Conservation (phyloP, 2,113 vertebrate genomes). For the Cettia cetti region DNA sequence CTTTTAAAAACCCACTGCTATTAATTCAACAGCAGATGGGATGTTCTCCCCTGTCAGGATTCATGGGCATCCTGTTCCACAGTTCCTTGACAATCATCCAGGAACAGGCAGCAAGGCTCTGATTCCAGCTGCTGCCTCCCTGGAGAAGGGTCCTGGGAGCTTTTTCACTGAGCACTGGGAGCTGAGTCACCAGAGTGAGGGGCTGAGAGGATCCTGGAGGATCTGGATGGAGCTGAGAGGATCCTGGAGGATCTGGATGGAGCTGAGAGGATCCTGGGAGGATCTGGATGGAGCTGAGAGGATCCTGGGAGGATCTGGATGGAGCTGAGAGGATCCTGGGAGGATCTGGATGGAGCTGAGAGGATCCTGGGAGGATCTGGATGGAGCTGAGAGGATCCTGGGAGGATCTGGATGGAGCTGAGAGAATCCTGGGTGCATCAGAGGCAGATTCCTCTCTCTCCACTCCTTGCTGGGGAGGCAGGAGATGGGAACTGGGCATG, state of each 20-base stretch:
- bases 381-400: not conserved
- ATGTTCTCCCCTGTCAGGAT: rapidly evolving
- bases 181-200: not conserved
- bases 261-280: not conserved
- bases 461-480: not conserved
- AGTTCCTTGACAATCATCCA: not conserved
- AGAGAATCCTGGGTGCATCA: not conserved
- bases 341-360: not conserved
- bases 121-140: not conserved
- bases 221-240: not conserved
- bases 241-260: not conserved
- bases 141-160: not conserved
- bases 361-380: not conserved
- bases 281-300: not conserved
- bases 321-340: not conserved
- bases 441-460: not conserved
- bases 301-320: not conserved
- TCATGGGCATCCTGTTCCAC: rapidly evolving
- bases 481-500: not conserved
- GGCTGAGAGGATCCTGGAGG: not conserved
- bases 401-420: too few relatives aligned
- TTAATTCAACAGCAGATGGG: not conserved
- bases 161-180: not conserved
- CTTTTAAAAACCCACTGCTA: not conserved
- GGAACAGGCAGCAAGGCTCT: not conserved